phyloP scores from a whole-genome alignment of 2,888 invertebrate species.

The Ornithoptera priamus region DNA sequence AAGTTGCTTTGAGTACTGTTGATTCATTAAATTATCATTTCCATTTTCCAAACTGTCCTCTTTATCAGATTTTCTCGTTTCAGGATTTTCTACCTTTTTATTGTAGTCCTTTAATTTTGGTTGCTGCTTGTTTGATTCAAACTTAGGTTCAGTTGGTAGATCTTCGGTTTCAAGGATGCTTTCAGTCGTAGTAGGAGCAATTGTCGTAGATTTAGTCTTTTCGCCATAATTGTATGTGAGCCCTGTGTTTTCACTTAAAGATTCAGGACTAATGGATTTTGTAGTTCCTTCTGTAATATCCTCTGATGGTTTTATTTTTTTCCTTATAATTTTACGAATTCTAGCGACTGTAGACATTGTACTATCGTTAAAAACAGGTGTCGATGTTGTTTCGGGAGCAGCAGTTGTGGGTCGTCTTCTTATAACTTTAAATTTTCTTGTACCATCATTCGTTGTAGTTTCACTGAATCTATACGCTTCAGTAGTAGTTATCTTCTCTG shows the following conservation, averaged over 20 bases:
- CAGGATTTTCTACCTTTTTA: neutral
- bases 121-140: conserved; percentile 26
- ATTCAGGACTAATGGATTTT: conserved; percentile 8
- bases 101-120: conserved; percentile 16
- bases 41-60: neutral
- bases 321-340: conserved; percentile 27
- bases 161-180: conserved; percentile 16
- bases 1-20: neutral
- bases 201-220: conserved; percentile 24
- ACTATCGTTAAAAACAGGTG: conserved; percentile 7
- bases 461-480: conserved; percentile 14
- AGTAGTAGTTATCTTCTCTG: conserved; percentile 40
- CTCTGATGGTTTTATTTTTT: conserved; percentile 22
- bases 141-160: conserved; percentile 16
- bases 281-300: conserved; percentile 11
- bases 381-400: conserved; percentile 14
- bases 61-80: neutral
- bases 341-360: conserved; percentile 25
- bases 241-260: neutral
- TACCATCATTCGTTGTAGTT: conserved; percentile 23
- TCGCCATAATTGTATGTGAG: conserved; percentile 23
- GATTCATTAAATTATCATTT: neutral
- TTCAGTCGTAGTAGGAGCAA: conserved; percentile 10
- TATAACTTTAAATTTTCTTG: conserved; percentile 25
- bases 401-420: conserved; percentile 20